Evolutionary conservation across 2,888 invertebrate species (phyloP), one percentile per base, ranked within the genome.

Genomic region (Diabrotica balteata): DNA sequence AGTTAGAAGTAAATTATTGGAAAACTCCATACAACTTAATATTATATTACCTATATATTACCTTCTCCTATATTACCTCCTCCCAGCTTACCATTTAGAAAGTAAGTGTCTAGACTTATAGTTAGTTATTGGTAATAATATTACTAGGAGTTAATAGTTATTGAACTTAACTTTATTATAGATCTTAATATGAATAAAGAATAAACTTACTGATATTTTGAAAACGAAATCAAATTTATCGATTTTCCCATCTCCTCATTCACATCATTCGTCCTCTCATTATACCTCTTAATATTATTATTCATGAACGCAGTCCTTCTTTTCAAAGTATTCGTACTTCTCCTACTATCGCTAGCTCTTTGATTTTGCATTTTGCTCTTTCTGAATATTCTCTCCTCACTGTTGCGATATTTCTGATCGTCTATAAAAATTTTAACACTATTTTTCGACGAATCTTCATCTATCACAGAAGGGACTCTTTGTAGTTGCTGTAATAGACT

Each of bases 181-280:
- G n/a, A n/a, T 17, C 17, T 17, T 32, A 32, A 0, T 32, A 1
- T 4, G 32, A 32, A 32, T 32, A 2, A 5, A 32, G 32, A 32
- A 44, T 10, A 7, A 55, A 73, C 88, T 87, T 83, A 91, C 91
- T 90, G 89, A 84, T 88, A 89, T 81, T 93, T 93, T 68, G 93
- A 92, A 71, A 93, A 89, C n/a, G 93, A 91, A 91, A 95, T 93
- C 74, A 91, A 89, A 74, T 93, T 91, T 72, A 95, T 91, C 73
- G 93, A 92, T 47, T 90, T 88, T 61, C 90, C 89, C 92, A 95
- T 93, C 79, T 92, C 91, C 8, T 90, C 88, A 79, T 94, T 86
- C 7, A 92, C 91, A n/a, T 88, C 86, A 78, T 87, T 88, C 63
- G 90, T 81, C 86, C 89, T 88, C 78, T 90, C 87, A 74, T 89